phyloP scores from a whole-genome alignment of 2,113 vertebrate species.

The Phalacrocorax pelagicus region DNA sequence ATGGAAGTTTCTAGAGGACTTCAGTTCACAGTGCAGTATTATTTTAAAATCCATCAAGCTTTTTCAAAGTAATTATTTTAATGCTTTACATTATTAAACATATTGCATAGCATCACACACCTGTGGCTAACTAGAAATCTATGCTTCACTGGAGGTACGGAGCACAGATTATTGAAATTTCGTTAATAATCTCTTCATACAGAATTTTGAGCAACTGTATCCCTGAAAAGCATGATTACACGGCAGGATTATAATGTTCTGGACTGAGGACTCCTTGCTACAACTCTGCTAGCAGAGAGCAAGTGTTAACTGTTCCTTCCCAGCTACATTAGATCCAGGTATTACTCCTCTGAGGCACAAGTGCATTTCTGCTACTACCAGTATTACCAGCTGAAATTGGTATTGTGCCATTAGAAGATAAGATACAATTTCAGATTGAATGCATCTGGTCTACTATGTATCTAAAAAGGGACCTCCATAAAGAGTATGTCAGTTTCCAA shows the following conservation, averaged over 20 bases:
- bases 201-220: background rate
- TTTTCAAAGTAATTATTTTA: background rate
- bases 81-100: background rate
- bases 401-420: background rate
- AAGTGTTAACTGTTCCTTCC: background rate
- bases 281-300: too few relatives aligned
- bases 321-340: background rate
- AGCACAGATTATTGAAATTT: background rate
- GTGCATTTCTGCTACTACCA: background rate
- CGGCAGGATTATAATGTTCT: background rate
- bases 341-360: background rate
- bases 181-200: background rate
- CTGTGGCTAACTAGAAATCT: background rate
- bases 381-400: background rate
- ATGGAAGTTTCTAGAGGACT: background rate
- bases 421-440: background rate
- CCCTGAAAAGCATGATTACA: background rate
- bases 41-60: background rate
- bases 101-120: too few relatives aligned
- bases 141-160: background rate
- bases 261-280: background rate
- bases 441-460: background rate
- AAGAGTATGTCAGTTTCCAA: rapidly evolving
- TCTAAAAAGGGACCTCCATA: background rate
- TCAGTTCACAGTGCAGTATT: background rate